Conservation (phyloP, 2,797 vertebrate species). For the Sebastes cheni region DNA sequence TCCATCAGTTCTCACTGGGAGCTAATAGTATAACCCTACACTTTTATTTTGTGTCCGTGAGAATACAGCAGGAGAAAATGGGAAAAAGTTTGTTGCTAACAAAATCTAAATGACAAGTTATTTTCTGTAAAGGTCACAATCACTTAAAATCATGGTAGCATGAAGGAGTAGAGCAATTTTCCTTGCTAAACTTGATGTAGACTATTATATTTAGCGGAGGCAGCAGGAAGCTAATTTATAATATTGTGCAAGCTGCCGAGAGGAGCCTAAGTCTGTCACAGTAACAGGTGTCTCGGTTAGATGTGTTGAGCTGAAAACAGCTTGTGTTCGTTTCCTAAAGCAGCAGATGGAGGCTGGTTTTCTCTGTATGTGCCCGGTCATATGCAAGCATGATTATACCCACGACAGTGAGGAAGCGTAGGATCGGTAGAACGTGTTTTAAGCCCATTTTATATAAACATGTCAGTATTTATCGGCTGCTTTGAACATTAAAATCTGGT, state of each 20-base stretch:
- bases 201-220: constrained; percentile 65
- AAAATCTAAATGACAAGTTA: constrained; percentile 65
- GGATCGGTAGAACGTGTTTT: constrained; percentile 54
- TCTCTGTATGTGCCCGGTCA: constrained; percentile 63
- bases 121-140: constrained; percentile 73
- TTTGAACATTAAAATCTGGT: constrained; percentile 64
- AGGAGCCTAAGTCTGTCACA: constrained; percentile 61
- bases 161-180: constrained; percentile 59
- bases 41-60: constrained; percentile 25
- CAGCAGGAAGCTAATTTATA: constrained; percentile 69
- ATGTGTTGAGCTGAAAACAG: constrained; percentile 76
- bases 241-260: constrained; percentile 65
- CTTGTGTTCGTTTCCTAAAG: constrained; percentile 70
- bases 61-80: constrained; percentile 35
- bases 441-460: constrained; percentile 60
- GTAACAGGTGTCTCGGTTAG: constrained; percentile 75
- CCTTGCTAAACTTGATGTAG: constrained; percentile 63
- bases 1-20: constrained; percentile 35
- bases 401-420: constrained; percentile 36
- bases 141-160: constrained; percentile 61
- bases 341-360: constrained; percentile 77
- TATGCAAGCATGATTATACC: constrained; percentile 67
- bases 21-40: constrained; percentile 24
- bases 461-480: constrained; percentile 52
- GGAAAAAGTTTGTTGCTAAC: constrained; percentile 48